A percentile compares a stretch with the other conserved stretches of the same genome.
phyloP scores from a whole-genome alignment of 2,113 vertebrate genomes.

The Noctilio leporinus region DNA sequence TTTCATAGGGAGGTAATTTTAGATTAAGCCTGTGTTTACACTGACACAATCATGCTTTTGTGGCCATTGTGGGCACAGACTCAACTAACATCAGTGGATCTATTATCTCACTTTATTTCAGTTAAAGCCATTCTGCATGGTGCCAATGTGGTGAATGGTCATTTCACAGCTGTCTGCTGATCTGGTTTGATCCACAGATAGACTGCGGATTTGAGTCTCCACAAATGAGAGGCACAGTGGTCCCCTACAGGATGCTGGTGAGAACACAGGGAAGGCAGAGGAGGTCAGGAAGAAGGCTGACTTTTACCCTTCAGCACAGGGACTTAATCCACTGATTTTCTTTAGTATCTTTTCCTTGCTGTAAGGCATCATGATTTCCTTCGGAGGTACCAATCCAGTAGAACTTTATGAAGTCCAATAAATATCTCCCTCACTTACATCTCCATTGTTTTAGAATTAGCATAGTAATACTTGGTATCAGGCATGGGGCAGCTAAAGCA shows the following conservation, averaged over 20 bases:
- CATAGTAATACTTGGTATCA: not conserved
- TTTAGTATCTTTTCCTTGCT: not conserved
- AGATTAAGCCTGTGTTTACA: not conserved
- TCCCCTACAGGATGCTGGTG: not conserved
- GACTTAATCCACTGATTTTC: not conserved
- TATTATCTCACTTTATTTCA: not conserved
- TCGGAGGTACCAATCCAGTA: not conserved
- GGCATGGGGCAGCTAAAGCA: not conserved
- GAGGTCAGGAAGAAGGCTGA: not conserved
- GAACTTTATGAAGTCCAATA: not conserved
- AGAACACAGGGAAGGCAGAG: not conserved
- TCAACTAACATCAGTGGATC: not conserved
- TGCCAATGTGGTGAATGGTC: not conserved
- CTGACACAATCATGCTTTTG: not conserved
- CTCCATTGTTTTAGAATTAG: not conserved
- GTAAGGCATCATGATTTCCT: not conserved
- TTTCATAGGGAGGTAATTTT: not conserved
- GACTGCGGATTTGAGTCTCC: not conserved
- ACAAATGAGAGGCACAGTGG: not conserved
- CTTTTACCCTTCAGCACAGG: not conserved
- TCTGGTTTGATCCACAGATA: not conserved
- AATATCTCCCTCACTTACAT: not conserved
- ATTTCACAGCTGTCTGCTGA: not conserved
- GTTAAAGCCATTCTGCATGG: not conserved
- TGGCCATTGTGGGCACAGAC: not conserved